Base-by-base conservation (phyloP, 2,113 vertebrate species). In the Edolisoma coerulescens region DNA sequence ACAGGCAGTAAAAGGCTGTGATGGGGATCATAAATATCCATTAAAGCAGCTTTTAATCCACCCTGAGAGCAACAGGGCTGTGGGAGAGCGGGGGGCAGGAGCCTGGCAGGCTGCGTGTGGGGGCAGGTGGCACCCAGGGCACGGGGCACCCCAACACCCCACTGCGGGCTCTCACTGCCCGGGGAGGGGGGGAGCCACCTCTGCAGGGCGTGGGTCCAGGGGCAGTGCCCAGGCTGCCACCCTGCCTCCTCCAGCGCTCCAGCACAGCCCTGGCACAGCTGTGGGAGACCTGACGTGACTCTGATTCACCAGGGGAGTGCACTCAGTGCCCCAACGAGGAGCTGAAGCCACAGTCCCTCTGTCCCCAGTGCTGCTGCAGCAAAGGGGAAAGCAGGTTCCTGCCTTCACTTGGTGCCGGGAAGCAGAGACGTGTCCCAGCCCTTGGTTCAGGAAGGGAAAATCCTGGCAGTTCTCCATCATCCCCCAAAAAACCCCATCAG, bases 1-100 rank as follows among this genome's bases (percentile, higher is more conserved):
- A 92, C 77, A 86, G 87, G 86, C 92, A 89, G 75, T 87, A 89
- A 96, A 95, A 90, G 81, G 16, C 89, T 60, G 70, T 85, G 95
- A 92, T 96, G 81, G 39, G 71, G 54, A 91, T 87, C 95, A 96
- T 95, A 96, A 95, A 96, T 91, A 95, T 89, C 96, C 86, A 94
- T 97, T 97, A 96, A 94, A 95, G 11, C 63, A 89, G 88, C 71
- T 95, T 95, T 92, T 95, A 89, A 93, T 93, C 92, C 71, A 23
- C 42, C 45, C 64, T 81, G 71, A 37, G 77, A 89, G 70, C 89
- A 85, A 24, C 49, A 53, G 81, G 30, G 54, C 87, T 68, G 80
- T 7, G 3, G 6, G 23, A 17, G 83, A 79, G 85, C 0, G 0
- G 64, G 35, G 47, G 28, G 24, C 90, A 76, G 87, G 57, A 84